These are phyloP conservation scores for Pseudomyrmex pallidus DNA, from an alignment of 1,140 invertebrate species.

Conservation along the genomic window DNA sequence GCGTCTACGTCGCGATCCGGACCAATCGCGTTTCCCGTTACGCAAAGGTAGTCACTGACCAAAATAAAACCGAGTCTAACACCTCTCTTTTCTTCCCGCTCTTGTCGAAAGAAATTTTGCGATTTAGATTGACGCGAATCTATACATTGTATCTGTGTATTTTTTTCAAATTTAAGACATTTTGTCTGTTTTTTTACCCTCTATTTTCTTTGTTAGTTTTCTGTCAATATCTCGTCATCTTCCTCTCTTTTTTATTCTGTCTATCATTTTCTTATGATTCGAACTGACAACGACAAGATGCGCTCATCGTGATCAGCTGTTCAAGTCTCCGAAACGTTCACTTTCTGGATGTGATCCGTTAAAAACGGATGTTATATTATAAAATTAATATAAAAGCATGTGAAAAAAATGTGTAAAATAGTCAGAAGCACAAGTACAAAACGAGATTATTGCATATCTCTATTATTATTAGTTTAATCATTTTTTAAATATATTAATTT, in stretches of 20 bases:
- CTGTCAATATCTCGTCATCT: too few species aligned
- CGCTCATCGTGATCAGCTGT: slow-evolving; percentile 56
- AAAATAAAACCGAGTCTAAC: slow-evolving; percentile 81
- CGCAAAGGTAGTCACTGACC: slow-evolving; percentile 83
- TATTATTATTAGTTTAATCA: too few species aligned
- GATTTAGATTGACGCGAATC: neutral
- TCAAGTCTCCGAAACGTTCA: neutral
- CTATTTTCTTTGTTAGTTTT: neutral
- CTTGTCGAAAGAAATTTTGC: neutral
- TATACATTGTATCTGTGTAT: neutral
- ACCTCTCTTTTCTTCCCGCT: slow-evolving; percentile 25
- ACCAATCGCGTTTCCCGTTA: slow-evolving; percentile 78
- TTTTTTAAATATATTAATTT: too few species aligned
- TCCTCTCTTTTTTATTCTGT: neutral
- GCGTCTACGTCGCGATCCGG: slow-evolving; percentile 59
- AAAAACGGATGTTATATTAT: neutral
- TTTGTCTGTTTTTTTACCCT: neutral
- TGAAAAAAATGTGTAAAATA: neutral
- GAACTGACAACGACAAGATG: slow-evolving; percentile 6
- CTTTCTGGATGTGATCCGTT: neutral
- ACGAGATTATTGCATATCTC: neutral
- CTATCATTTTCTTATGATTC: neutral
- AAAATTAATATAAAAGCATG: neutral
- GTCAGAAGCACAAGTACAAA: neutral
- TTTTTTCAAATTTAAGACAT: neutral